phyloP scores from a whole-genome alignment of 2,797 vertebrate species.

The Pantherophis vulpinus region DNA sequence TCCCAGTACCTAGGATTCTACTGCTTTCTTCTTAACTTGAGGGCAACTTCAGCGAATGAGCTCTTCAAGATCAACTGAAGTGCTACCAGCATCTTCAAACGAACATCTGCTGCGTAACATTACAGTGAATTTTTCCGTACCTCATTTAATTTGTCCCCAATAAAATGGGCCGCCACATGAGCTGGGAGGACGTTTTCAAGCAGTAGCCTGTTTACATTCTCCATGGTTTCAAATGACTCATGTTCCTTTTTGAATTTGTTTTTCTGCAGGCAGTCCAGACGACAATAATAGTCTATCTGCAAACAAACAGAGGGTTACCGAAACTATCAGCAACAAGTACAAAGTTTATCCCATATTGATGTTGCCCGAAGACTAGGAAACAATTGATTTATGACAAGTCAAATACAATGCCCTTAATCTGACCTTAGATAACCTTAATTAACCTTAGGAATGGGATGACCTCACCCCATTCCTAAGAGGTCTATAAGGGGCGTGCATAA shows the following conservation, averaged over 20 bases:
- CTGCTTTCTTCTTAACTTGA: not conserved
- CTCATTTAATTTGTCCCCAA: conserved; percentile 95
- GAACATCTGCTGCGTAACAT: not conserved
- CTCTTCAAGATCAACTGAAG: not conserved
- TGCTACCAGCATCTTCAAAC: not conserved
- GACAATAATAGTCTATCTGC: conserved; percentile 92
- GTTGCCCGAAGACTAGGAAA: not conserved
- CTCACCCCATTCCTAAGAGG: too few species aligned
- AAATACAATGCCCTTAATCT: not conserved
- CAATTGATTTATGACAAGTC: not conserved
- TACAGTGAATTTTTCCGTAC: conserved; percentile 62
- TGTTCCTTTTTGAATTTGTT: conserved; percentile 94
- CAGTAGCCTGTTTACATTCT: conserved; percentile 94
- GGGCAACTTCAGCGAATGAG: not conserved
- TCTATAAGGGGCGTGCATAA: too few species aligned
- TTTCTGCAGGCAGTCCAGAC: conserved; percentile 91
- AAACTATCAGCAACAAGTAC: not conserved
- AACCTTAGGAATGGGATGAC: too few species aligned
- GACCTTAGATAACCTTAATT: too few species aligned
- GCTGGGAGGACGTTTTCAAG: conserved; percentile 96
- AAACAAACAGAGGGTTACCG: not conserved
- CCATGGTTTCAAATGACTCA: conserved; percentile 95
- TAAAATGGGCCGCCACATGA: conserved; percentile 92
- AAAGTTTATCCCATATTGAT: not conserved
- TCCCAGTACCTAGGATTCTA: not conserved